phyloP scores from a whole-genome alignment of 1,140 invertebrate genomes.

The Anoplophora glabripennis region DNA sequence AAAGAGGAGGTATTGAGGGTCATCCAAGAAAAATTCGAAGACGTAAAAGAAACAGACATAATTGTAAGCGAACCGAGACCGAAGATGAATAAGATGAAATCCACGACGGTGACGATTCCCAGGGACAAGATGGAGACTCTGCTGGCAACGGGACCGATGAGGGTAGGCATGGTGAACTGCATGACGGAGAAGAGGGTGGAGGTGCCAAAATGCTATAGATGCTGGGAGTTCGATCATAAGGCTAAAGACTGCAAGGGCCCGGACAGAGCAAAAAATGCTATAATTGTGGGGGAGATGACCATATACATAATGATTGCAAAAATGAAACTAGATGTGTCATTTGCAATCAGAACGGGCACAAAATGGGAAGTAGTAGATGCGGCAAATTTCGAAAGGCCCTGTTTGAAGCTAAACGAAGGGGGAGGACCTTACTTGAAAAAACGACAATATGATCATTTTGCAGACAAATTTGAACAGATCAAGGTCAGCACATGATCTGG shows the following conservation, averaged over 20 bases:
- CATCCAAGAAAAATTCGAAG: not conserved
- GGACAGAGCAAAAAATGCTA: slow-evolving; percentile 19
- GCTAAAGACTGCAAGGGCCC: slow-evolving; percentile 12
- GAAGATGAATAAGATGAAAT: slow-evolving; percentile 6
- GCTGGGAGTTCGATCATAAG: slow-evolving; percentile 23
- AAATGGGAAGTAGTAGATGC: not conserved
- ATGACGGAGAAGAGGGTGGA: slow-evolving; percentile 16
- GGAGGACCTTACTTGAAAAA: slow-evolving; percentile 1
- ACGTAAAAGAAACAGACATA: not conserved
- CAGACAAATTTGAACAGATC: slow-evolving; percentile 4
- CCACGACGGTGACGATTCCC: slow-evolving; percentile 7
- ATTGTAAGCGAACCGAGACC: slow-evolving; percentile 17
- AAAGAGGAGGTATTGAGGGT: slow-evolving; percentile 15
- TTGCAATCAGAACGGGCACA: slow-evolving; percentile 10
- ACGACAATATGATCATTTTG: not conserved
- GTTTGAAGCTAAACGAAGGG: not conserved
- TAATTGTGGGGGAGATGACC: slow-evolving; percentile 20
- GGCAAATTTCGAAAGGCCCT: slow-evolving; percentile 1
- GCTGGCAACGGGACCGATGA: not conserved
- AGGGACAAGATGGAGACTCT: not conserved
- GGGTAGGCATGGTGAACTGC: slow-evolving; percentile 20
- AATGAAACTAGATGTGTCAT: not conserved
- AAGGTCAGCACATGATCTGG: not conserved
- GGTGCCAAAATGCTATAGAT: slow-evolving; percentile 20
- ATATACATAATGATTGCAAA: slow-evolving; percentile 6